phyloP scores from a whole-genome alignment of 2,797 vertebrate species.

The Strix occidentalis region DNA sequence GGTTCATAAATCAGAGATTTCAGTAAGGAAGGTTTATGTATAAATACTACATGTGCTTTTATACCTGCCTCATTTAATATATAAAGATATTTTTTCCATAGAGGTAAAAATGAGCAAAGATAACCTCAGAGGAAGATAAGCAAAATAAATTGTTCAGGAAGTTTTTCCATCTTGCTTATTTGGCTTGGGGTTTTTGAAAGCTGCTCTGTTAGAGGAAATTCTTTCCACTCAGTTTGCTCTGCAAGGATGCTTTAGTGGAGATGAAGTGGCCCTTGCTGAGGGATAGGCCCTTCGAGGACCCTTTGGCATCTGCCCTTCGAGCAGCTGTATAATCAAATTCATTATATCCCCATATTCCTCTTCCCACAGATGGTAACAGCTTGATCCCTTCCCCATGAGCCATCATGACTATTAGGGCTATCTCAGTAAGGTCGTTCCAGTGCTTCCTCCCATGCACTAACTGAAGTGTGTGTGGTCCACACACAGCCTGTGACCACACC shows the following conservation, averaged over 20 bases:
- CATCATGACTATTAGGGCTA: background rate
- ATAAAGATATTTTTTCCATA: background rate
- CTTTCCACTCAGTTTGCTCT: background rate
- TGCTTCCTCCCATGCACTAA: background rate
- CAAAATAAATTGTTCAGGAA: background rate
- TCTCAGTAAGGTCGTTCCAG: background rate
- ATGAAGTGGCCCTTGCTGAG: background rate
- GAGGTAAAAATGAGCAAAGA: background rate
- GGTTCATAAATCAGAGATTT: background rate
- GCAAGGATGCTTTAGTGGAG: background rate
- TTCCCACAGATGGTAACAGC: background rate
- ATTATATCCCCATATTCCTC: background rate
- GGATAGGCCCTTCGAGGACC: background rate
- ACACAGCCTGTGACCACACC: too few species aligned
- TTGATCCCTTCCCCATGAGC: background rate
- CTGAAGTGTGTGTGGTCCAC: rapidly evolving
- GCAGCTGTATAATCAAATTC: background rate
- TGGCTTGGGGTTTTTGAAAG: background rate
- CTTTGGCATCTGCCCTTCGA: background rate
- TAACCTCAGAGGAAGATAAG: background rate
- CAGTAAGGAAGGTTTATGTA: background rate
- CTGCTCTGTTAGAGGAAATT: background rate
- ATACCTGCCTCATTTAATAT: background rate
- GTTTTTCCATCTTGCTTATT: background rate
- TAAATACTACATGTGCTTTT: background rate